These are phyloP conservation scores for Xiphorhynchus elegans DNA, from an alignment of 2,113 vertebrate genomes.

Conservation along the genomic window DNA sequence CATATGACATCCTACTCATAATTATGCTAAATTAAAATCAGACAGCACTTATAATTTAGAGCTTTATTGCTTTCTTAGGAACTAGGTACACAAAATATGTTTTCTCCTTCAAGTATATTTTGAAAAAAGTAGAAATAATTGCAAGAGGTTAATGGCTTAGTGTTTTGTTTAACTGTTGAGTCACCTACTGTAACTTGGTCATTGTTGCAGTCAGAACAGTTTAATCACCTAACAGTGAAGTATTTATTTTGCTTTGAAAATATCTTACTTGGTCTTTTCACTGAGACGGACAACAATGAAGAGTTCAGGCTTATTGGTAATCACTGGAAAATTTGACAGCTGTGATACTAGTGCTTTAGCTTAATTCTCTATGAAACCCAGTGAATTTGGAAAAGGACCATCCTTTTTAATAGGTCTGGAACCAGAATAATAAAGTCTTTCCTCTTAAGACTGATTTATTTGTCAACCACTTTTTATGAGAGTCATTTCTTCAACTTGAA, in stretches of 20 bases:
- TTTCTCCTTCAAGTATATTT: background rate
- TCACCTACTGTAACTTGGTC: background rate
- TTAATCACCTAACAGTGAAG: background rate
- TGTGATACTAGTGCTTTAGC: background rate
- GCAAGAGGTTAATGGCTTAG: rapidly evolving
- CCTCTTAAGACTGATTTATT: background rate
- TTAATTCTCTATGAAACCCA: background rate
- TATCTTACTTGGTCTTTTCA: background rate
- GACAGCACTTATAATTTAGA: background rate
- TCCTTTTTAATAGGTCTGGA: background rate
- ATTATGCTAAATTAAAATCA: background rate
- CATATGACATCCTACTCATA: background rate
- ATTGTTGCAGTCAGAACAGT: background rate
- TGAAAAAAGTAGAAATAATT: background rate
- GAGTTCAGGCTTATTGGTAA: background rate
- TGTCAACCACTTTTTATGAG: background rate
- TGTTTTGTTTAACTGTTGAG: background rate
- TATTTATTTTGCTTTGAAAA: background rate
- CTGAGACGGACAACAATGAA: background rate
- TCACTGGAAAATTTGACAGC: background rate
- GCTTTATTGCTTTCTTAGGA: background rate
- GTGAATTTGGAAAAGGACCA: background rate
- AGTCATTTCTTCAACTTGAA: background rate
- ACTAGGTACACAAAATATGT: background rate
- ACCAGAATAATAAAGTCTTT: background rate